Conservation (phyloP, 1,140 invertebrate genomes). For the Odontomachus brunneus region DNA sequence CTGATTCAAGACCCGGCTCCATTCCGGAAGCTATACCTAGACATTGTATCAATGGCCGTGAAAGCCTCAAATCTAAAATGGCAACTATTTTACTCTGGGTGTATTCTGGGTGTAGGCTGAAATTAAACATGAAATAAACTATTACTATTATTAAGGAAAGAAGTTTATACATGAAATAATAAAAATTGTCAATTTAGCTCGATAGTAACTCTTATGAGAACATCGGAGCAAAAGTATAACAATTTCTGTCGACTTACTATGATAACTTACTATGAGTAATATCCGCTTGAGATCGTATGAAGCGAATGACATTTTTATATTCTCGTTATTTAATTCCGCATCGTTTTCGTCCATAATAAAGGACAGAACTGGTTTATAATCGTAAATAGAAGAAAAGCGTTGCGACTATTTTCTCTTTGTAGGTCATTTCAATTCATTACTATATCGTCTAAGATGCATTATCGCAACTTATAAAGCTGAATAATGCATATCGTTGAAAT, state of each 20-base stretch:
- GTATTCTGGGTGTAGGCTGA: neutral
- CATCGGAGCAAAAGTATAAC: conserved; percentile 97
- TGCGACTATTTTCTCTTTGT: neutral
- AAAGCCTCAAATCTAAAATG: no score
- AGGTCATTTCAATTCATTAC: neutral
- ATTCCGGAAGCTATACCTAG: no score
- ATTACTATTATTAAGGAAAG: neutral
- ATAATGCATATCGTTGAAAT: conserved; percentile 92
- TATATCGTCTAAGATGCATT: no score
- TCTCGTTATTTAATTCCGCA: conserved; percentile 99
- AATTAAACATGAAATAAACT: conserved; percentile 17
- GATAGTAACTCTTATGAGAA: conserved; percentile 96
- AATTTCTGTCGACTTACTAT: conserved; percentile 99
- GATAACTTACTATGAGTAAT: conserved; percentile 96
- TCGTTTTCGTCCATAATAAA: conserved; percentile 99
- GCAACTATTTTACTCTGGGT: no score
- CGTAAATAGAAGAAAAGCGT: conserved; percentile 81
- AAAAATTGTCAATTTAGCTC: conserved; percentile 88
- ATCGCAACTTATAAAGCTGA: no score
- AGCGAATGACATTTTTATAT: conserved; percentile 98
- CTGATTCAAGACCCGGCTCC: no score
- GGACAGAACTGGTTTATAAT: conserved; percentile 98
- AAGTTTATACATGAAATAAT: conserved; percentile 11
- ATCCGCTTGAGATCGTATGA: conserved; percentile 90
- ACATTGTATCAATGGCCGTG: no score